Evolutionary conservation across 2,113 vertebrate species (phyloP).

Genomic region (Lonchura striata): DNA sequence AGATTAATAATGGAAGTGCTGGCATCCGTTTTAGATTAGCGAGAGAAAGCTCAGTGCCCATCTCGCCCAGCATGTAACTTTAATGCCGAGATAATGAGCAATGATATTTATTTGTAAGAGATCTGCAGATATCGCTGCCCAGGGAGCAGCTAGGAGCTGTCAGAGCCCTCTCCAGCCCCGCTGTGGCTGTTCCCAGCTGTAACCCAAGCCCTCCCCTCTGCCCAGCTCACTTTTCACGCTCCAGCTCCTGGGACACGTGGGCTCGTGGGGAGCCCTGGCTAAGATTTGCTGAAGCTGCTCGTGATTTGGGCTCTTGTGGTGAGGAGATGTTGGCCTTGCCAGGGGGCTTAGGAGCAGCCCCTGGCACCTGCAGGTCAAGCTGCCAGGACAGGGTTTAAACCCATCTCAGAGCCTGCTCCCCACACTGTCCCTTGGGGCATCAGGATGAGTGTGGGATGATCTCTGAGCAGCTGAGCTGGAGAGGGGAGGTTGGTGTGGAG

Average conservation of each 20-base stretch:
- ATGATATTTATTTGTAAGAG: conserved; percentile 67
- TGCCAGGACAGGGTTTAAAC: neutral
- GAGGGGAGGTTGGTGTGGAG: neutral
- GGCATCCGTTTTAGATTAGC: conserved; percentile 49
- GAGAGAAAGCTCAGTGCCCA: conserved; percentile 48
- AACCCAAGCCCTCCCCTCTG: neutral
- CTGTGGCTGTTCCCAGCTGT: neutral
- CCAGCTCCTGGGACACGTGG: neutral
- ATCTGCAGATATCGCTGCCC: conserved; percentile 57
- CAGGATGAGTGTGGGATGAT: neutral
- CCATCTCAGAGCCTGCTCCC: neutral
- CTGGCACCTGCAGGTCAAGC: neutral
- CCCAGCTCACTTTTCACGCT: neutral
- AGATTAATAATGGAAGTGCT: conserved; percentile 45
- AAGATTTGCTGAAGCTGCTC: conserved; percentile 11
- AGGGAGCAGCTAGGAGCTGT: conserved; percentile 29
- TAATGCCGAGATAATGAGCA: conserved; percentile 60
- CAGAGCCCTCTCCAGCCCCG: neutral
- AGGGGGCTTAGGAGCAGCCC: neutral
- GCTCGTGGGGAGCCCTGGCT: neutral
- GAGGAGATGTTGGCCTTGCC: neutral
- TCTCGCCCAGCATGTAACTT: conserved; percentile 56
- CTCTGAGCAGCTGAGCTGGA: neutral
- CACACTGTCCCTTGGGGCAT: neutral
- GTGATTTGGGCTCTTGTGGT: neutral